Base-by-base conservation (phyloP, 2,888 invertebrate species). In the Rugalucina vietnamica region DNA sequence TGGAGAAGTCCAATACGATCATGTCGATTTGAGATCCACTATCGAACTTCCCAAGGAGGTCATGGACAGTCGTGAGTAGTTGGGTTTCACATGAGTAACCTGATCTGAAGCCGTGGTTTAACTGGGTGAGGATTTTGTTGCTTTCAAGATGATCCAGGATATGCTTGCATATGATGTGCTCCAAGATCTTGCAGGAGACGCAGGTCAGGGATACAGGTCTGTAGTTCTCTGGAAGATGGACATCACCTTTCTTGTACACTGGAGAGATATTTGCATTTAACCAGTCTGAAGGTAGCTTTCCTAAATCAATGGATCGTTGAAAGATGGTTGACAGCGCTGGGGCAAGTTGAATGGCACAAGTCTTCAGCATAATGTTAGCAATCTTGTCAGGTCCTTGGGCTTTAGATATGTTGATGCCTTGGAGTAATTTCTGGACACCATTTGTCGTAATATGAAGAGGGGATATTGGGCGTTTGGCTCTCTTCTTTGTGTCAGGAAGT, bases 71-170 rank as follows among this genome's bases (percentile, higher is more conserved):
- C 3, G 81, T 81, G 29, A 87, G 24, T 57, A 83, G 76, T 34
- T 89, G 87, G 8, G 87, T 85, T 24, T 87, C 86, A 69, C 82
- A 88, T 8, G 86, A 86, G 34, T 79, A 73, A 18, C 86, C 79
- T 10, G 79, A 39, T 37, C 77, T 32, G 50, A 85, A 84, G 10
- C 87, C 85, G 69, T 88, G 84, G 54, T 88, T 85, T 5, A 86
- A 65, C 2, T 49, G 34, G 3, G 82, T 86, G 3, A 87, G 81
- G 12, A 88, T 79, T 24, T 73, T 75, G 74, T 84, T 57, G 36
- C 32, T 65, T 60, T 88, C 86, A 12, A 85, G 73, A 34, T 87
- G 86, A 8, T 74, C 77, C n/a, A 81, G 54, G 2, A 88, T 80
- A 29, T 88, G 87, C 49, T 81, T 80, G 43, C 82, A 87, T 71